Base-by-base conservation (phyloP, 2,797 vertebrate species). In the Hephaestus fuliginosus region DNA sequence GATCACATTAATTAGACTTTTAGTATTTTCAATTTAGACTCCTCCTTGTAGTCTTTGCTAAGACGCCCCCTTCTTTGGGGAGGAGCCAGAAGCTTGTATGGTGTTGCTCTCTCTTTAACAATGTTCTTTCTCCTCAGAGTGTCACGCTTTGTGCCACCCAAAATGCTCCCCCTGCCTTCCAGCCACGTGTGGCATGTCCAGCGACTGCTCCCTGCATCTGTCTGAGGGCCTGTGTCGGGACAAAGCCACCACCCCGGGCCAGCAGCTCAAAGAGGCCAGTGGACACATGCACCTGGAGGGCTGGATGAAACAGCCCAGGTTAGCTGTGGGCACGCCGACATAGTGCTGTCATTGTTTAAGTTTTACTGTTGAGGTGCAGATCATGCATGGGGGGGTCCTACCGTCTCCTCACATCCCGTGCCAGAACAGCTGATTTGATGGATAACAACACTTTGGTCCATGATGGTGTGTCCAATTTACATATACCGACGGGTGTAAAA, bases 261-360 rank as follows among this genome's bases (percentile, higher is more conserved):
- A 97, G 60, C 97, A 97, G 93, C 88, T 96, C 84, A 99, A 98
- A 93, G 98, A 99, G 74, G 94, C 96, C 20, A 86, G 95, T 57
- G 96, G 96, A 78, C 94, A 95, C 90, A 94, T 99, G 78, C 97
- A 96, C 68, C 95, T 99, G 70, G 98, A 99, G 90, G 98, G 97
- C 61, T 99, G 98, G 96, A 98, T 99, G 97, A 99, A 99, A 73
- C 97, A 97, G 87, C 98, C 98, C 91, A 98, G 98, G 98, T 99
- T 3, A 80, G 86, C 33, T 17, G 2, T 2, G n/a, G 4, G 64
- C 41, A 30, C 49, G 43, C 43, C 3, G 18, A 39, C 15, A 33
- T 55, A 18, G 9, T 2, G 5, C 17, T 36, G 13, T 6, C 39
- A 33, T 17, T 17, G 18, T 48, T 57, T n/a, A 1, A 41, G 20